These are phyloP conservation scores for Protonemura montana DNA, from an alignment of 2,888 invertebrate species.

Conservation along the genomic window DNA sequence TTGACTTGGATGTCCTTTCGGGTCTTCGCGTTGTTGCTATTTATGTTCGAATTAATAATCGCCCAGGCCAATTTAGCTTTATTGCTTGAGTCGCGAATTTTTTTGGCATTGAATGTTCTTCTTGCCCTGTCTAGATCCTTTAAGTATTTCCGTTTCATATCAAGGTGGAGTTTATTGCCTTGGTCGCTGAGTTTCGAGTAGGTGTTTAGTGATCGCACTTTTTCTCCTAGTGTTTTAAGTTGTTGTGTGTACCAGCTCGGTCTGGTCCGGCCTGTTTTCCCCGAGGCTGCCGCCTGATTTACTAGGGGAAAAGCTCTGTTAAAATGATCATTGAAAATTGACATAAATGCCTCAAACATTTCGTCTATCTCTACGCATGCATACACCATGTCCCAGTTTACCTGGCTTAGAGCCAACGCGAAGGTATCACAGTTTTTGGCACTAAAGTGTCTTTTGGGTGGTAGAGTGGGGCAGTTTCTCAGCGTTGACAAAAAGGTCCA, in stretches of 20 bases:
- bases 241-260: not conserved
- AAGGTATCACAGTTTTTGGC: not conserved
- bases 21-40: not conserved
- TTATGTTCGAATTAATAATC: slow-evolving; percentile 1
- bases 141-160: not conserved
- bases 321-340: not conserved
- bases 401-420: not conserved
- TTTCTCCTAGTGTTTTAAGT: not conserved
- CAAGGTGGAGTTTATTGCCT: not conserved
- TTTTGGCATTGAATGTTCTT: not conserved
- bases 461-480: not conserved
- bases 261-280: not conserved
- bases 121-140: not conserved
- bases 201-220: not conserved
- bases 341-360: not conserved
- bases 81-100: not conserved
- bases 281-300: not conserved
- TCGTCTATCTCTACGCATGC: not conserved
- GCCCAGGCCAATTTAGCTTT: not conserved
- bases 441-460: not conserved
- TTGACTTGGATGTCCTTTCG: not conserved
- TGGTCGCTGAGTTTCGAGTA: not conserved
- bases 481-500: not conserved
- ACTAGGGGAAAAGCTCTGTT: not conserved
- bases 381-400: not conserved